Evolutionary conservation across 1,140 invertebrate species (phyloP), one percentile per base, ranked within the genome.

Genomic region (Bombyx mandarina): DNA sequence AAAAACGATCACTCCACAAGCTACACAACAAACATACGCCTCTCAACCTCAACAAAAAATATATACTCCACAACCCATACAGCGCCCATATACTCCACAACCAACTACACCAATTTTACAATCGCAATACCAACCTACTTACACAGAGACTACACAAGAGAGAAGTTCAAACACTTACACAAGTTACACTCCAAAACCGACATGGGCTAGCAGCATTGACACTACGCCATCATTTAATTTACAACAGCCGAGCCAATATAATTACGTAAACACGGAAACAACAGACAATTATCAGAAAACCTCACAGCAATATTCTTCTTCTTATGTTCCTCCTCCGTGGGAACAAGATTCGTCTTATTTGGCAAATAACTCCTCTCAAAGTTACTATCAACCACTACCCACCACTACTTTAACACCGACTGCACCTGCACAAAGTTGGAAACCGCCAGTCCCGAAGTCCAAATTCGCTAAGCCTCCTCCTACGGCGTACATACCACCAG

Each of bases 281-380:
- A 65, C 72, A 43, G 75, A 87, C 57, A 73, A 18, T 12, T 79
- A 78, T 59, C 71, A 80, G 52, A 75, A 75, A 45, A 68, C 77
- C 9, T 61, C 76, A 47, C 79, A 79, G 43, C 73, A 79, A 45
- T 77, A 72, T 60, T 75, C 78, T 43, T 82, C 80, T 12, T 73
- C 78, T 8, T 87, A 87, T 58, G 81, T 87, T 6, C 84, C 84
- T 54, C 84, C 84, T 47, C 84, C 84, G 9, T 87, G 84, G 84
- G 84, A 87, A 67, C 80, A 84, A 60, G 84, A 82, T 61, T 59
- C 75, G 35, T 69, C 61, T 51, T 85, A 85, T 50, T 67, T 74
- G 50, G 58, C 66, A 26, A 67, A 76, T 45, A 72, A 67, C 52
- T 61, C 67, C 47, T 75, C 56, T 58, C 72, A 73, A 61, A 67